Evolutionary conservation across 2,797 vertebrate species (phyloP), one percentile per base, ranked within the genome.

Genomic region (Presbytis comata): DNA sequence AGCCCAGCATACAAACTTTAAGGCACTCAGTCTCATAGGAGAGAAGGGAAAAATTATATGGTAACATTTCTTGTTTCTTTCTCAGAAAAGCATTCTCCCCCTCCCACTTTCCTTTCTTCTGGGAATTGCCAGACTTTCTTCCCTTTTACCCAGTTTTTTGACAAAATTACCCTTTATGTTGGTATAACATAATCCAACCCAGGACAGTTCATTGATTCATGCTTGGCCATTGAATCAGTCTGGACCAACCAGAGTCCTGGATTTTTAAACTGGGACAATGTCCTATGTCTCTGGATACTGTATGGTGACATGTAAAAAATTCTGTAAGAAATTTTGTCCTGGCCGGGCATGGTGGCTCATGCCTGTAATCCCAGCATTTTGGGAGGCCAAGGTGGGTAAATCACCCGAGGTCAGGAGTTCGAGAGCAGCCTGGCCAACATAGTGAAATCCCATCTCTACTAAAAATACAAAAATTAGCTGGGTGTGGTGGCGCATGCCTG

Each of bases 41-140:
- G 21, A 85, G 48, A 90, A 90, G 55, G n/a, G 76, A 93, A 64
- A 93, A 33, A 33, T 30, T 48, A 70, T 24, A 76, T 19, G 53
- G n/a, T 89, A 97, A 95, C 14, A 94, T 59, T 26, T 80, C 57
- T 44, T 64, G 50, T 78, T 95, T 41, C 92, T 26, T 79, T 95
- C 84, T 86, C n/a, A 87, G 89, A 28, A 92, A 94, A 87, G 16
- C 53, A 74, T 53, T 59, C 48, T 80, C 19, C 24, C 36, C 0
- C 8, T 28, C 13, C 80, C 80, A 48, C 3, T 5, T 53, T 78
- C 59, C 57, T 46, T 89, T 95, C 39, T 70, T 83, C 41, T n/a
- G 72, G 39, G 12, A 89, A 64, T 8, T 39, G 7, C 16, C 28
- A 91, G 30, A 16, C n/a, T 61, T 33, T 19, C 44, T 48, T 41